Evolutionary conservation across 2,113 vertebrate species (phyloP), one percentile per base, ranked within the genome.

Genomic region (Phrynosoma blainvillii): DNA sequence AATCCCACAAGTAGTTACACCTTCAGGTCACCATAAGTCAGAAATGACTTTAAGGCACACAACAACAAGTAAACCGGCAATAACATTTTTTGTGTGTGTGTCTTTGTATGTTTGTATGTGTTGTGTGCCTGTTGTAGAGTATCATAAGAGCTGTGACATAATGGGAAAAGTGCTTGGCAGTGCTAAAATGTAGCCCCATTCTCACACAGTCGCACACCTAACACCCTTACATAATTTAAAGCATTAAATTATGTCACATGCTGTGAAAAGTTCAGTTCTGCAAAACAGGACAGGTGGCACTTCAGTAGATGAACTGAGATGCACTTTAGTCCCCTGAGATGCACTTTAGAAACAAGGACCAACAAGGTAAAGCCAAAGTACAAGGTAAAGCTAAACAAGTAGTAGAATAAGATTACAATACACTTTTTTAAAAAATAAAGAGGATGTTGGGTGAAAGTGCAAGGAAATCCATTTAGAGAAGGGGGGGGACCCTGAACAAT

Each of bases 151-250:
- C 32, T 74, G 36, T 62, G 56, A 47, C 36, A 68, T 32, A 16
- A 36, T 32, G 16, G 40, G 16, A 23, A 71, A 12, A 4, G 20
- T 84, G 68, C 42, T 54, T 47, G 5, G 6, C 52, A 20, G n/a
- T 54, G 68, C 68, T 71, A 32, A 84, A 84, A 70, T 66, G 25
- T 47, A 40, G 62, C 54, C 16, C 18, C 12, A 0, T 78, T 36
- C 8, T 0, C 21, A 0, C 7, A 0, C 42, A 18, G 62, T 40
- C 3, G 56, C 21, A 6, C 23, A 65, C 47, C 5, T 47, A 47
- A 47, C 70, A 65, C 7, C 30, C 77, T 1, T 10, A 89, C 86
- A 79, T 87, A 77, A 82, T 1, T 21, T 0, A 13, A 47, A 68
- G 32, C 68, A 54, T 13, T 18, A 75, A 42, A 62, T 40, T 25